Conservation (phyloP, 2,113 vertebrate genomes). For the Brachypteracias leptosomus region DNA sequence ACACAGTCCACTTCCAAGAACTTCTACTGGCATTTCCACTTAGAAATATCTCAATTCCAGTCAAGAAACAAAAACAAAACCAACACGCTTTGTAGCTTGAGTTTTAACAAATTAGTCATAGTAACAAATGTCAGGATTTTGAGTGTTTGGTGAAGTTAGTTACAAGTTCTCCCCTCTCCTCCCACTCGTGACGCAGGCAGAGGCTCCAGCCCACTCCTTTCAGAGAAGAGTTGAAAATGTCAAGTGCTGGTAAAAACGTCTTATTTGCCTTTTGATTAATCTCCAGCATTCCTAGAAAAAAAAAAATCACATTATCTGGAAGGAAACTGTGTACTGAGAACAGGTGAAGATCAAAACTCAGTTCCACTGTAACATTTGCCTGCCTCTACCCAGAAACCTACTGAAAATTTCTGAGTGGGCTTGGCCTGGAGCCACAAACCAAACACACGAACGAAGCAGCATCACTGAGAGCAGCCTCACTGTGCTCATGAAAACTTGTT, state of each 20-base stretch:
- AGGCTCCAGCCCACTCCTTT: constrained; percentile 28
- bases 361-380: neutral
- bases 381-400: neutral
- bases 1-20: neutral
- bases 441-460: constrained; percentile 23
- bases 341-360: neutral
- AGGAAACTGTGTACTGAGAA: neutral
- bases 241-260: constrained; percentile 3
- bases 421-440: constrained; percentile 1
- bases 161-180: constrained; percentile 23
- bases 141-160: neutral
- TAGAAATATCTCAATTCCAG: neutral
- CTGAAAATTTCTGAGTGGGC: neutral
- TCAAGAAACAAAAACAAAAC: neutral
- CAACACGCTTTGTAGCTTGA: neutral
- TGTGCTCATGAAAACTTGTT: neutral
- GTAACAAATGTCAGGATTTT: constrained; percentile 24
- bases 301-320: neutral
- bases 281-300: neutral
- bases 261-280: constrained; percentile 29
- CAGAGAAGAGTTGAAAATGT: constrained; percentile 49
- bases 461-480: neutral
- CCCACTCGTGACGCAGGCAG: constrained; percentile 52
- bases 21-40: neutral
- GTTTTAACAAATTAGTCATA: neutral